Conservation (phyloP, 1,140 invertebrate species). For the Drosophila ogumai region DNA sequence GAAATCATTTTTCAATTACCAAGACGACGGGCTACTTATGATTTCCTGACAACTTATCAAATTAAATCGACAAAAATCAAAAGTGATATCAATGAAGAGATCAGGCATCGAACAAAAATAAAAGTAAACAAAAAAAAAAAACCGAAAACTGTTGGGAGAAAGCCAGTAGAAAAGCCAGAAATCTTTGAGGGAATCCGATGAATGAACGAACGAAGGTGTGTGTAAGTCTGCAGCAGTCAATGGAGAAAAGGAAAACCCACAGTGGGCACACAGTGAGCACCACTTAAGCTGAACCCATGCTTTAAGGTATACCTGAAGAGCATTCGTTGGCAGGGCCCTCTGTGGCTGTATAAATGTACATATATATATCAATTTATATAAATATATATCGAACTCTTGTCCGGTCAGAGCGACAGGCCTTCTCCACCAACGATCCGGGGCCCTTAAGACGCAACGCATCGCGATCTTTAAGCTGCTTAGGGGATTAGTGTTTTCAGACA, state of each 20-base stretch:
- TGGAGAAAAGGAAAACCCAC: constrained; percentile 36
- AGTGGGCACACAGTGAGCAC: neutral
- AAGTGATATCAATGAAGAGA: constrained; percentile 84
- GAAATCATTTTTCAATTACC: constrained; percentile 84
- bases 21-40: constrained; percentile 74
- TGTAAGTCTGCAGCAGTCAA: constrained; percentile 54
- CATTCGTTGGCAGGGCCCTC: neutral
- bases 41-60: constrained; percentile 82
- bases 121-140: constrained; percentile 28
- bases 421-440: constrained; percentile 16
- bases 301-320: fast-evolving
- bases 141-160: constrained; percentile 68
- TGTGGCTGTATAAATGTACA: constrained; percentile 5
- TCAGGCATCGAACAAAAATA: constrained; percentile 44
- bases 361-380: constrained; percentile 10
- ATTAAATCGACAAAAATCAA: constrained; percentile 78
- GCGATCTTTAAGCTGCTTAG: constrained; percentile 83
- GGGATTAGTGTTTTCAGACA: constrained; percentile 82
- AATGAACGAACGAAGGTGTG: constrained; percentile 59
- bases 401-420: constrained; percentile 61
- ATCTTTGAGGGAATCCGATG: constrained; percentile 44
- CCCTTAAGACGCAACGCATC: constrained; percentile 64
- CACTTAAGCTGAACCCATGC: neutral
- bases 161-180: constrained; percentile 50
- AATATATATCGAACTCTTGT: constrained; percentile 32